phyloP scores from a whole-genome alignment of 2,113 vertebrate species.

The Eolophus roseicapilla region DNA sequence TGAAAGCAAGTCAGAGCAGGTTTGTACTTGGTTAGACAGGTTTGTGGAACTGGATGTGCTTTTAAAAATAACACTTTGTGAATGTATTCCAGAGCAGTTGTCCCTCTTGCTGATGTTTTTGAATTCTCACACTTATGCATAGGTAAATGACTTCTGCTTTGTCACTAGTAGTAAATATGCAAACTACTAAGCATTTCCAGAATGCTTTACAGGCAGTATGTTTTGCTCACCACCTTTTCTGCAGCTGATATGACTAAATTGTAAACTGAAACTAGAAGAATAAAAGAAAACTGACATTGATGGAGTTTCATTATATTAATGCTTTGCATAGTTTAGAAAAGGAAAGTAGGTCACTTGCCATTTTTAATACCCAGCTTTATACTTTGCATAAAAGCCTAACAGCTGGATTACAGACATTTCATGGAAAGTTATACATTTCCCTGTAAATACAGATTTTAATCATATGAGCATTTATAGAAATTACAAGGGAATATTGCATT shows the following conservation, averaged over 20 bases:
- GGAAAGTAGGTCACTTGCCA: slow-evolving; percentile 34
- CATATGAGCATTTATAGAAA: neutral
- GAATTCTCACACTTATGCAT: neutral
- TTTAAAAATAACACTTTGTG: neutral
- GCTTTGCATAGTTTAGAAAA: neutral
- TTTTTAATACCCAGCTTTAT: slow-evolving; percentile 12
- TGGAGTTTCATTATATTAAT: slow-evolving; percentile 7
- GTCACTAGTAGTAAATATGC: neutral
- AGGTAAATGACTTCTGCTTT: neutral
- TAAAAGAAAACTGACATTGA: neutral
- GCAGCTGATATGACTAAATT: neutral
- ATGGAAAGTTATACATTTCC: neutral
- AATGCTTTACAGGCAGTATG: neutral
- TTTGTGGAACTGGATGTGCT: neutral
- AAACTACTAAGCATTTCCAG: neutral
- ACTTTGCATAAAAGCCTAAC: neutral
- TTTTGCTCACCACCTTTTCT: neutral
- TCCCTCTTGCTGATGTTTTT: neutral
- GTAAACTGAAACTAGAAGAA: slow-evolving; percentile 11
- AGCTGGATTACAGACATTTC: neutral
- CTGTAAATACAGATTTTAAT: neutral
- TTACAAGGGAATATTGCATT: neutral
- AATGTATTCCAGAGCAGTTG: neutral
- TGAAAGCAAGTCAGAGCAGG: neutral
- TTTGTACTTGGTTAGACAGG: neutral